These are phyloP conservation scores for Chymomyza costata DNA, from an alignment of 1,140 invertebrate genomes.

Conservation along the genomic window DNA sequence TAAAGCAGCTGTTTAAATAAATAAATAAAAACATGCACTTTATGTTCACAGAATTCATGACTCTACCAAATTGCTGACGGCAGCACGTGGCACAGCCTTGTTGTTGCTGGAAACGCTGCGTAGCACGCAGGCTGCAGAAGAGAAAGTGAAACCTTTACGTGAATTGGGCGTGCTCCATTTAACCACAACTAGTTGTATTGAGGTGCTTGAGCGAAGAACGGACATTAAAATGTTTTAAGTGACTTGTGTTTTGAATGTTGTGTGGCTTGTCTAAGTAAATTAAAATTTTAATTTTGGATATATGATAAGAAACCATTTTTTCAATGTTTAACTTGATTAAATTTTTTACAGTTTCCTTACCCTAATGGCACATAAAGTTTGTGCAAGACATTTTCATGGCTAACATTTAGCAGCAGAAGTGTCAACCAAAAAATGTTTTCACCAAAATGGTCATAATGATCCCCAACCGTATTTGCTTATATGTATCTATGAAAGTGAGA, in stretches of 20 bases:
- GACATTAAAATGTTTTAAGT: constrained; percentile 76
- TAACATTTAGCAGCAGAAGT: too few species aligned
- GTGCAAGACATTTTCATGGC: too few species aligned
- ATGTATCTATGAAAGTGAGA: too few species aligned
- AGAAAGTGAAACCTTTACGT: constrained; percentile 77
- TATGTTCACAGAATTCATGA: constrained; percentile 83
- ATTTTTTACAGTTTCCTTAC: not conserved
- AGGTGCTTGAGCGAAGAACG: constrained; percentile 78
- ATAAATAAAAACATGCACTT: constrained; percentile 13
- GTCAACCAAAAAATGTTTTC: too few species aligned
- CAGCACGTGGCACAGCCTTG: constrained; percentile 85
- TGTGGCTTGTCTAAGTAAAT: not conserved
- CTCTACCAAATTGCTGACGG: constrained; percentile 84
- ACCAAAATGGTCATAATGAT: too few species aligned
- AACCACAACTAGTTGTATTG: constrained; percentile 77
- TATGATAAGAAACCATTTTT: not conserved
- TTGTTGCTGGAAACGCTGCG: constrained; percentile 82
- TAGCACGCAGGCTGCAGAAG: constrained; percentile 36
- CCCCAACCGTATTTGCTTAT: too few species aligned
- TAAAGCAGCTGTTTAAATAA: not conserved
- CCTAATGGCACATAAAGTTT: too few species aligned
- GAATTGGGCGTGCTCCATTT: constrained; percentile 82
- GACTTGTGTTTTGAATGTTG: not conserved
- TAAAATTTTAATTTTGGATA: not conserved
- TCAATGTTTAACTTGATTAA: not conserved